Evolutionary conservation across 2,113 vertebrate genomes (phyloP), one percentile per base, ranked within the genome.

Genomic region (Oncorhynchus masou): DNA sequence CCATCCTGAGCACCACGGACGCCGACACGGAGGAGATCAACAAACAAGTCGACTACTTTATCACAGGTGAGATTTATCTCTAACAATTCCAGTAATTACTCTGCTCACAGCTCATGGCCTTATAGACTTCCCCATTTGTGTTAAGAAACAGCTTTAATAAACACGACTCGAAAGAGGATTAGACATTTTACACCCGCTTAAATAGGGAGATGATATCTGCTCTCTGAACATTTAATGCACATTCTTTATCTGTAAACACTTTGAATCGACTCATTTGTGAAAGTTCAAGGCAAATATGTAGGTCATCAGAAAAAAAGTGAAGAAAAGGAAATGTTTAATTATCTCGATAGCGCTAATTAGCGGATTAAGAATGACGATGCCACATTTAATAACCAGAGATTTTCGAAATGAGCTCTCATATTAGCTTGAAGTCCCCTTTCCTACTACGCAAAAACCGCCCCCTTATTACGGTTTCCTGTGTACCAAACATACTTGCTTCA

Each of bases 1-100:
- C 98, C 62, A 98, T 99, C 77, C 76, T 99, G 60, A 97, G 97
- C 85, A 98, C 96, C 60, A 96, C 94, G 0, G 98, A 99, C 67
- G 94, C 94, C 0, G 98, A 99, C 78, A 95, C 94, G 1, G 95
- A 97, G 78, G 95, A 96, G 74, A 90, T 93, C 69, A 98, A 99
- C 70, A 95, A 92, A 92, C 95, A 97, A 90, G 94, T 97, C 60
- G 94, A 90, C 39, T 98, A 96, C 69, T 98, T 96, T 75, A 96
- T 99, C 81, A 98, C 97, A 94, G 98, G 98, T 99, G 93, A 89
- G 77, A 57, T 2, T 74, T 73, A 4, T 68, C 39, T 16, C 22
- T 19, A 66, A 66, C 25, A 15, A 31, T 29, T 39, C 24, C 29
- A 27, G 65, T 84, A 54, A 83, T 74, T 68, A 70, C 68, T 49